A percentile compares a stretch with the other conserved stretches of the same genome.
Evolutionary conservation across 2,113 vertebrate species (phyloP).

Genomic region (Protobothrops mucrosquamatus): DNA sequence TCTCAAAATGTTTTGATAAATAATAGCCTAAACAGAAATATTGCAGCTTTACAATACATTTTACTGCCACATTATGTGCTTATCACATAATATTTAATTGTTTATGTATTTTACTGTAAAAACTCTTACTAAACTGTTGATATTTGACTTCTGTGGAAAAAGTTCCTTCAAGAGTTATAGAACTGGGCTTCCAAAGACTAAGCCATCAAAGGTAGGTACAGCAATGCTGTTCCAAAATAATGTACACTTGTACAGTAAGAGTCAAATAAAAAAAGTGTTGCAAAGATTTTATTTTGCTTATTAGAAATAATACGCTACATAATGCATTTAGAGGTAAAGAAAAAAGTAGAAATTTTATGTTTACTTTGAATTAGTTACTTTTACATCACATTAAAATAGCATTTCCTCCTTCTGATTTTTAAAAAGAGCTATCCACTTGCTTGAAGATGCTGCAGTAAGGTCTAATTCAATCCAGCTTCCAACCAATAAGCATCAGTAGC

Average conservation of each 20-base stretch:
- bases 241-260: not conserved
- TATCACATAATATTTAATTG: constrained; percentile 70
- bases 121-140: constrained; percentile 94
- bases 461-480: not conserved
- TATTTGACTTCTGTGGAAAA: constrained; percentile 91
- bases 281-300: constrained; percentile 62
- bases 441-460: not conserved
- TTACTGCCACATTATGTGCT: constrained; percentile 78
- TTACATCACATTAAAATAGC: constrained; percentile 25
- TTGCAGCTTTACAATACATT: constrained; percentile 77
- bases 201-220: constrained; percentile 87
- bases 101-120: constrained; percentile 77
- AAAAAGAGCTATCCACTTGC: not conserved
- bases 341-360: constrained; percentile 40
- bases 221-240: constrained; percentile 76
- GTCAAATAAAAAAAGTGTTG: constrained; percentile 39
- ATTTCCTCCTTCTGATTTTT: not conserved
- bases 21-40: constrained; percentile 63
- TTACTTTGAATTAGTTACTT: not conserved
- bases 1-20: constrained; percentile 44
- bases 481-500: not conserved
- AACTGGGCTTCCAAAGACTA: constrained; percentile 87
- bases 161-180: constrained; percentile 86
- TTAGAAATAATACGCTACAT: constrained; percentile 59
- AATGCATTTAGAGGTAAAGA: constrained; percentile 36